Evolutionary conservation across 37 sponge, comb jelly and placozoan genomes (phyloP).

Genomic region (Ephydatia muelleri): DNA sequence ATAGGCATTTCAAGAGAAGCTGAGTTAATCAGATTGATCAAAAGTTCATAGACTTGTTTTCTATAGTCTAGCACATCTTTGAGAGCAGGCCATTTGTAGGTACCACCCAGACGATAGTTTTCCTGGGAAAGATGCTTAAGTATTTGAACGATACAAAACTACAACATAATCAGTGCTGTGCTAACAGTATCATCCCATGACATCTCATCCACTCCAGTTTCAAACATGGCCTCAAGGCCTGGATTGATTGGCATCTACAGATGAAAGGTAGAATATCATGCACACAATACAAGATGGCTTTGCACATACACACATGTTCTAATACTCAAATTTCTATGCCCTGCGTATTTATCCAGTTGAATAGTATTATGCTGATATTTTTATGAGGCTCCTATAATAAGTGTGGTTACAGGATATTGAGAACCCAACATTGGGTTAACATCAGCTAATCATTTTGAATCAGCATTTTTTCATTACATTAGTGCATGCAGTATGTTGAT

Average conservation of each 20-base stretch:
- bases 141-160: background rate
- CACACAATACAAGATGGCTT: background rate
- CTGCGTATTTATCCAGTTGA: too few species aligned
- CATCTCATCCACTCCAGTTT: conserved; percentile 90
- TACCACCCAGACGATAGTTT: conserved; percentile 77
- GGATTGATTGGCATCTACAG: conserved; percentile 66
- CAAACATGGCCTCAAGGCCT: conserved; percentile 67
- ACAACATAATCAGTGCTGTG: background rate
- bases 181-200: conserved; percentile 87
- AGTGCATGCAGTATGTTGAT: too few species aligned
- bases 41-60: conserved; percentile 35
- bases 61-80: conserved; percentile 63
- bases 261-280: background rate
- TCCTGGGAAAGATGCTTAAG: conserved; percentile 39
- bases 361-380: too few species aligned
- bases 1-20: conserved; percentile 69
- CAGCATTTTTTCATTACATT: too few species aligned
- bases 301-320: background rate
- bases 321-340: too few species aligned
- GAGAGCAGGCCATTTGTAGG: conserved; percentile 65
- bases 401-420: too few species aligned
- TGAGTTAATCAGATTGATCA: conserved; percentile 57
- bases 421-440: too few species aligned
- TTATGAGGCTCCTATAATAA: too few species aligned
- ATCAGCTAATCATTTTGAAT: too few species aligned